phyloP scores from a whole-genome alignment of 2,113 vertebrate species.

The Sander vitreus region DNA sequence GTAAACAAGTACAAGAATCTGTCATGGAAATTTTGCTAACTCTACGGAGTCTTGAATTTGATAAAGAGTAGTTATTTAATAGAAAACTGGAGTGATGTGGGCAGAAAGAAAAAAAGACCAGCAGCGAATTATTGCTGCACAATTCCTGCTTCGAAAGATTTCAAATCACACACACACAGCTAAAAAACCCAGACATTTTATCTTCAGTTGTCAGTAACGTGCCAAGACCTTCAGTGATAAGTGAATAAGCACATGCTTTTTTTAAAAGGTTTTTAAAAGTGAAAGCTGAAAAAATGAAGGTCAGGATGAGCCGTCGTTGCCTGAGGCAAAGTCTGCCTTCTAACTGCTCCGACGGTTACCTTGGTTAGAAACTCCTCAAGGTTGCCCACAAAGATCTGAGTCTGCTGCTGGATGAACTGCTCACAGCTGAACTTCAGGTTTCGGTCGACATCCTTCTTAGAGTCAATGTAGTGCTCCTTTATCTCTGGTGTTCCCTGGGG shows the following conservation, averaged over 20 bases:
- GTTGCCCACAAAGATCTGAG: slow-evolving; percentile 90
- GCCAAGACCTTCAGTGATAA: slow-evolving; percentile 43
- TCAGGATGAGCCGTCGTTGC: slow-evolving; percentile 56
- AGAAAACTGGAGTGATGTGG: neutral
- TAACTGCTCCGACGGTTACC: slow-evolving; percentile 81
- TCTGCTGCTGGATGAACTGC: slow-evolving; percentile 99
- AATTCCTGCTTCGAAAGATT: slow-evolving; percentile 23
- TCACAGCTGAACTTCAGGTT: slow-evolving; percentile 97
- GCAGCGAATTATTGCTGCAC: neutral
- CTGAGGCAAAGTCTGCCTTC: slow-evolving; percentile 57
- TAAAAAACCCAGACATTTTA: slow-evolving; percentile 5
- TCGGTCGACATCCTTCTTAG: slow-evolving; percentile 98
- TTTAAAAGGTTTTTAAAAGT: slow-evolving; percentile 22
- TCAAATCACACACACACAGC: neutral
- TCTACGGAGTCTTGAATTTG: slow-evolving; percentile 8
- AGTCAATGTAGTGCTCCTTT: slow-evolving; percentile 98
- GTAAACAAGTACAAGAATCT: slow-evolving; percentile 12
- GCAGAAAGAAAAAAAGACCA: neutral
- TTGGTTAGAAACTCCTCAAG: slow-evolving; percentile 97
- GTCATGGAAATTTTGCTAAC: slow-evolving; percentile 2
- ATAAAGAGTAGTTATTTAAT: slow-evolving; percentile 7
- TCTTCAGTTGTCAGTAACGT: slow-evolving; percentile 22
- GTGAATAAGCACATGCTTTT: slow-evolving; percentile 49
- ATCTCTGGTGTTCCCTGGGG: slow-evolving; percentile 97
- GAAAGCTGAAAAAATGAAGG: slow-evolving; percentile 61